phyloP scores from a whole-genome alignment of 2,888 invertebrate genomes.

The Eilema sororculum region DNA sequence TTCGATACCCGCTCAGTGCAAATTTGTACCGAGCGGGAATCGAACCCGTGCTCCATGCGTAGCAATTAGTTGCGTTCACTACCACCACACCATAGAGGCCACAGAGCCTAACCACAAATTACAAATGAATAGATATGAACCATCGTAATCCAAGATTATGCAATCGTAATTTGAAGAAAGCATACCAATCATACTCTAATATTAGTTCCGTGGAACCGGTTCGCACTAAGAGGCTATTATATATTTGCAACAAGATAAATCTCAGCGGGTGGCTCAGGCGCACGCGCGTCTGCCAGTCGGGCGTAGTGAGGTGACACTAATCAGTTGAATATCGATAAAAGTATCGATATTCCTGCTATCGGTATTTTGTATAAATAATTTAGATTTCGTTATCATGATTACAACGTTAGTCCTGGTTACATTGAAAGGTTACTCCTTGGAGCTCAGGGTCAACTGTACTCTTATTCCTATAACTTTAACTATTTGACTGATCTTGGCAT shows the following conservation, averaged over 20 bases:
- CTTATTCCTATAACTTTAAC: too few species aligned
- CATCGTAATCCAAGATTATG: not conserved
- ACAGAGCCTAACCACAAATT: too few species aligned
- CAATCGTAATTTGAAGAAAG: not conserved
- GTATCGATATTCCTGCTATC: not conserved
- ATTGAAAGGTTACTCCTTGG: too few species aligned
- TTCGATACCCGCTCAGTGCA: too few species aligned
- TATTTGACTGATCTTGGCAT: too few species aligned
- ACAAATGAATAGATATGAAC: not conserved
- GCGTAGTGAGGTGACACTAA: not conserved
- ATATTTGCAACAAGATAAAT: conserved; percentile 11
- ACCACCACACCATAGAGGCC: too few species aligned
- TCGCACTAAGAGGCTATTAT: not conserved
- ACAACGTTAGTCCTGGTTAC: not conserved
- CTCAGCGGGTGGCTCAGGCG: not conserved
- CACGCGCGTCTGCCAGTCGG: conserved; percentile 2
- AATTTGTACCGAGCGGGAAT: too few species aligned
- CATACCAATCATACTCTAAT: conserved; percentile 10
- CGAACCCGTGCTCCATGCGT: too few species aligned
- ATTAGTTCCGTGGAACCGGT: not conserved
- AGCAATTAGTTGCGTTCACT: too few species aligned
- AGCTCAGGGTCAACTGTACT: too few species aligned
- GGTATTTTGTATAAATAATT: too few species aligned
- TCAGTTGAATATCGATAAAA: not conserved
- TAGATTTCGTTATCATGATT: not conserved